Conservation (phyloP, 30 jellyfish, hydroid and myxozoan species). For the Turritopsis dohrnii region DNA sequence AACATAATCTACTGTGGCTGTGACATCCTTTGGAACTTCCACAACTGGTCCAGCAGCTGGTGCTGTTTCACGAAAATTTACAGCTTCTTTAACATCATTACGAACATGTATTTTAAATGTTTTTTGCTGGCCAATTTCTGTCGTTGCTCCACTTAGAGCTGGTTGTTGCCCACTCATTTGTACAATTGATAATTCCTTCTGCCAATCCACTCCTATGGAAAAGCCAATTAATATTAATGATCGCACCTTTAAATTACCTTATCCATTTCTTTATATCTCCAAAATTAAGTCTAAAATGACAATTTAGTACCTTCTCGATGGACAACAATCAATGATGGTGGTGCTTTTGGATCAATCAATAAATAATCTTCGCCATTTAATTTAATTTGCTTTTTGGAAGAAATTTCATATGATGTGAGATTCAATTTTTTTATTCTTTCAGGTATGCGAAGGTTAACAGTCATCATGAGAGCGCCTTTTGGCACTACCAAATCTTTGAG, state of each 20-base stretch:
- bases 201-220: conserved; percentile 50
- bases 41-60: conserved; percentile 84
- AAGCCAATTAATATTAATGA: neutral
- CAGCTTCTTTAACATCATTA: conserved; percentile 24
- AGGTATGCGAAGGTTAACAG: conserved; percentile 23
- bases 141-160: neutral
- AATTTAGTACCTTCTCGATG: conserved; percentile 54
- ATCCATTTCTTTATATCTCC: no score
- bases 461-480: conserved; percentile 23
- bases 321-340: conserved; percentile 69
- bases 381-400: neutral
- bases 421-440: neutral
- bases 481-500: conserved; percentile 25
- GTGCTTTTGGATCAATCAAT: conserved; percentile 68
- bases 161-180: neutral
- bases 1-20: conserved; percentile 77
- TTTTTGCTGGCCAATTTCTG: conserved; percentile 21
- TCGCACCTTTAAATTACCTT: no score
- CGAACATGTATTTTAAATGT: conserved; percentile 44
- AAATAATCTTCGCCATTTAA: conserved; percentile 62
- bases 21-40: conserved; percentile 83
- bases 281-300: no score
- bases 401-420: neutral
- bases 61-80: conserved; percentile 26
- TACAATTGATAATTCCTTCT: neutral